phyloP scores from a whole-genome alignment of 2,797 vertebrate species.

The Miichthys miiuy region DNA sequence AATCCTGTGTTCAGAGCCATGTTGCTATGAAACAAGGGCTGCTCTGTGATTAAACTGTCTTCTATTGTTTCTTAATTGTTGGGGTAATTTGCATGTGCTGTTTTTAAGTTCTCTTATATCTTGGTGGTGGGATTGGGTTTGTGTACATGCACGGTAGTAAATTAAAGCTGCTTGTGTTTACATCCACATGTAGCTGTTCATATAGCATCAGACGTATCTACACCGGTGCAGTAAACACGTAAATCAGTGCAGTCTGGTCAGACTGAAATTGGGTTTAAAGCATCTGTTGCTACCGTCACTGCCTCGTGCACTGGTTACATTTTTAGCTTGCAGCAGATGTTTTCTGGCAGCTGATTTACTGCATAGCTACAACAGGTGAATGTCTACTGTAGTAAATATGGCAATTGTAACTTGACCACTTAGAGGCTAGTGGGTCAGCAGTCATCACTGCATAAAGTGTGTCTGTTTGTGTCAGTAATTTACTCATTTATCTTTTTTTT shows the following conservation, averaged over 20 bases:
- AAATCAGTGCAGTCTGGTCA: slow-evolving; percentile 3
- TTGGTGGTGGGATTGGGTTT: slow-evolving; percentile 10
- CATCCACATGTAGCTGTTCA: background rate
- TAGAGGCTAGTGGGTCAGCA: slow-evolving; percentile 59
- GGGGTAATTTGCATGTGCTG: slow-evolving; percentile 76
- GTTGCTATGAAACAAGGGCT: slow-evolving; percentile 86
- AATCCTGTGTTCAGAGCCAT: slow-evolving; percentile 70
- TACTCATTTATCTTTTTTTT: background rate
- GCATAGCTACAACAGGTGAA: slow-evolving; percentile 61
- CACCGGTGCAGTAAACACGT: background rate
- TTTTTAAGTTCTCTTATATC: slow-evolving; percentile 52
- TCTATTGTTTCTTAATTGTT: slow-evolving; percentile 80
- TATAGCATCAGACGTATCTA: slow-evolving; percentile 14
- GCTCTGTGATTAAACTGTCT: slow-evolving; percentile 86
- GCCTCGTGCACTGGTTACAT: slow-evolving; percentile 37
- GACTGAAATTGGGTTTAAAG: slow-evolving; percentile 8
- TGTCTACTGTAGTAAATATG: slow-evolving; percentile 28
- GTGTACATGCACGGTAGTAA: slow-evolving; percentile 22
- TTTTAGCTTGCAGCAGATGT: slow-evolving; percentile 67
- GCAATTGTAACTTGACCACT: slow-evolving; percentile 48
- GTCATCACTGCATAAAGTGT: background rate
- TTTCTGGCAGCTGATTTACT: slow-evolving; percentile 54
- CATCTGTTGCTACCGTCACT: slow-evolving; percentile 21
- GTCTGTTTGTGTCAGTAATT: background rate
- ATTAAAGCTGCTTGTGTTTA: slow-evolving; percentile 36